Conservation (phyloP, 2,113 vertebrate species). For the Bufo bufo region DNA sequence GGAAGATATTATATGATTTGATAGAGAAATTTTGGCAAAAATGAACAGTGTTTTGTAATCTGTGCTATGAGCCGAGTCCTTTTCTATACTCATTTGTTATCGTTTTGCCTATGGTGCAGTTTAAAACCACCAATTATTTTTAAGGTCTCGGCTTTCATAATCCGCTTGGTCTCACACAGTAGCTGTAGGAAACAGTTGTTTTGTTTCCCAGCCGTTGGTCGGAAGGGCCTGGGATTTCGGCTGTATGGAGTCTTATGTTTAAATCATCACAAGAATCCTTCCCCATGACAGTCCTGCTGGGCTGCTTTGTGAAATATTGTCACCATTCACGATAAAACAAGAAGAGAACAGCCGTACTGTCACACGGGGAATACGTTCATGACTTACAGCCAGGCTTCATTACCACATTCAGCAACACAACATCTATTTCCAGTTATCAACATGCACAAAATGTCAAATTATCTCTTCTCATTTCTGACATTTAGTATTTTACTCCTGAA, state of each 20-base stretch:
- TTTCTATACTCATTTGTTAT: background rate
- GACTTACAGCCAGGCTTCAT: background rate
- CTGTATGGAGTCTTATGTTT: constrained; percentile 8
- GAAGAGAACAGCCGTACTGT: background rate
- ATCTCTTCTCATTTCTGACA: background rate
- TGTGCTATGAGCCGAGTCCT: background rate
- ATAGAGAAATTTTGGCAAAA: background rate
- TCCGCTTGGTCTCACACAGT: constrained; percentile 11
- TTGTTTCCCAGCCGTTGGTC: constrained; percentile 8
- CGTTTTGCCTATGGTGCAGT: background rate
- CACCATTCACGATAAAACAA: background rate
- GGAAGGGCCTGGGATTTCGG: background rate
- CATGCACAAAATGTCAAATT: background rate
- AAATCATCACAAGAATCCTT: background rate
- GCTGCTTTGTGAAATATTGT: background rate
- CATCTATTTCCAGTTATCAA: background rate
- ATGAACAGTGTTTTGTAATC: background rate
- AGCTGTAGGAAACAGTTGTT: constrained; percentile 17
- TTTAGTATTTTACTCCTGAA: background rate
- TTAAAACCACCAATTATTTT: constrained; percentile 19
- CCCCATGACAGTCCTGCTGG: background rate
- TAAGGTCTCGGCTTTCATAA: too few relatives aligned
- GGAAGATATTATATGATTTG: background rate
- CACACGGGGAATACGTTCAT: background rate
- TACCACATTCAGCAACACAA: background rate